These are phyloP conservation scores for Caenorhabditis sp. DNA, from an alignment of 2,888 invertebrate species.

Conservation along the genomic window DNA sequence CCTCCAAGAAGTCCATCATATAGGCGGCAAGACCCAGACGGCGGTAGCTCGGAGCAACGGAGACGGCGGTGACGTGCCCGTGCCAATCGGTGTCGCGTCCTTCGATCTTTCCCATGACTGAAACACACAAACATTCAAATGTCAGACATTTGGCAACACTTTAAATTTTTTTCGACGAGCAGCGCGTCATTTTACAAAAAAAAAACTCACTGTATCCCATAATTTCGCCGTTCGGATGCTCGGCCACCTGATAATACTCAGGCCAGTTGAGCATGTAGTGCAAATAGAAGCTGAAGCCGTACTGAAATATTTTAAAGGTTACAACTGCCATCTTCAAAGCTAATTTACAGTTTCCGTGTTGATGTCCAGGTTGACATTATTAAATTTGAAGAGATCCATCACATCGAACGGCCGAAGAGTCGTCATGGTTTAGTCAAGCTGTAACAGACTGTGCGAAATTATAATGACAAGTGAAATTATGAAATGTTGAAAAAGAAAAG, in stretches of 20 bases:
- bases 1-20: conserved; percentile 94
- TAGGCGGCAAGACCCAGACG: conserved; percentile 92
- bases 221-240: conserved; percentile 94
- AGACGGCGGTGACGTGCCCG: conserved; percentile 97
- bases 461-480: neutral
- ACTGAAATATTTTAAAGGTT: conserved; percentile 80
- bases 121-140: conserved; percentile 74
- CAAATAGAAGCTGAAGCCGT: conserved; percentile 87
- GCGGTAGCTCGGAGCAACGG: conserved; percentile 91
- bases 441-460: too few relatives aligned
- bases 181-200: too few relatives aligned
- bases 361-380: conserved; percentile 88
- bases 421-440: conserved; percentile 67
- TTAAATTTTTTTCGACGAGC: too few relatives aligned
- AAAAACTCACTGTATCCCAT: conserved; percentile 97
- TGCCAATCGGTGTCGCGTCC: conserved; percentile 97
- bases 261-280: conserved; percentile 98
- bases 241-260: conserved; percentile 97
- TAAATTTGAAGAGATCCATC: conserved; percentile 72
- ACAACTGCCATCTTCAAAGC: conserved; percentile 76
- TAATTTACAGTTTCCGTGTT: conserved; percentile 88
- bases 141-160: neutral
- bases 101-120: conserved; percentile 99
- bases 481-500: too few relatives aligned
- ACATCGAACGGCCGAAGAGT: conserved; percentile 69